phyloP scores from a whole-genome alignment of 2,113 vertebrate genomes.

The Eclectus roratus region DNA sequence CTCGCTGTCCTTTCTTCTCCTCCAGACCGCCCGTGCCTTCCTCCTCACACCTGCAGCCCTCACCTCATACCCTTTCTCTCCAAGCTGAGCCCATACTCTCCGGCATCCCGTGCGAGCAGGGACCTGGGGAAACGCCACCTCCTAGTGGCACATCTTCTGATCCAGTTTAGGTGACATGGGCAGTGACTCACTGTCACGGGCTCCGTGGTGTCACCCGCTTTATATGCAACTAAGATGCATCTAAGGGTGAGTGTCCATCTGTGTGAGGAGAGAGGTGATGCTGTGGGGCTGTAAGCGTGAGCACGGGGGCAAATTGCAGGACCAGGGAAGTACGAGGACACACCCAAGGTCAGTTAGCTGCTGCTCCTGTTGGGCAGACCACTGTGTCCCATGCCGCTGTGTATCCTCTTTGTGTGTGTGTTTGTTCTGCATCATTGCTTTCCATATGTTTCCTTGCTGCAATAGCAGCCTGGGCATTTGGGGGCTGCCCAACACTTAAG shows the following conservation, averaged over 20 bases:
- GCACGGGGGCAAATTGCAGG: background rate
- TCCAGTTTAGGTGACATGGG: background rate
- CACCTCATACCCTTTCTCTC: background rate
- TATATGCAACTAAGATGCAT: background rate
- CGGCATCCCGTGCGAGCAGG: background rate
- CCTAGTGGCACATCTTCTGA: background rate
- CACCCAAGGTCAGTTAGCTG: slow-evolving; percentile 3
- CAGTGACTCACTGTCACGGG: background rate
- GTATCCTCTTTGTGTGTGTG: background rate
- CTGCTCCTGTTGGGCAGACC: background rate
- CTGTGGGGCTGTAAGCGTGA: background rate
- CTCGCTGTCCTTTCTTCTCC: background rate
- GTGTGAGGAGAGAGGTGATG: background rate
- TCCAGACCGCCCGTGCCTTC: background rate
- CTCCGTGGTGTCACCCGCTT: background rate
- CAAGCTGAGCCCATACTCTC: background rate
- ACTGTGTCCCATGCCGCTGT: background rate
- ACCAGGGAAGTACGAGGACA: background rate
- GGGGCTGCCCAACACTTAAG: background rate
- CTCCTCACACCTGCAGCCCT: background rate
- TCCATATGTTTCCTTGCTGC: background rate
- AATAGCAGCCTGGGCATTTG: background rate
- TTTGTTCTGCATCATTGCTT: background rate
- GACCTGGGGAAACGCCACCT: background rate
- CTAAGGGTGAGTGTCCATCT: background rate